These are phyloP conservation scores for Thera britannica DNA, from an alignment of 2,888 invertebrate genomes.

Conservation along the genomic window DNA sequence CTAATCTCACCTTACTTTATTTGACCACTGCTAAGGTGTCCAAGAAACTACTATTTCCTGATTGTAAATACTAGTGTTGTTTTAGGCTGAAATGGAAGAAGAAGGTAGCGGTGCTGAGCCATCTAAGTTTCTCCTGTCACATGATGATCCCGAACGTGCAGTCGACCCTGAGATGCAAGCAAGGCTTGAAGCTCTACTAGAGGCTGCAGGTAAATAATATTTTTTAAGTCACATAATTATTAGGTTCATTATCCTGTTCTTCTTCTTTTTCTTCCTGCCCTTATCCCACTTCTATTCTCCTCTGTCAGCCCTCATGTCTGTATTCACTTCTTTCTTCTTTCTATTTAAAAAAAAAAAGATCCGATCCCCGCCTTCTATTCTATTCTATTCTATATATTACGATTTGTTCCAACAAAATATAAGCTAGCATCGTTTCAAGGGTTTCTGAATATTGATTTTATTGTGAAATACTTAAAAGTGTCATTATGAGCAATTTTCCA, in stretches of 20 bases:
- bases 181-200: slow-evolving; percentile 95
- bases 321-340: too few species aligned
- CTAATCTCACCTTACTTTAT: neutral
- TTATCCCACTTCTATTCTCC: too few species aligned
- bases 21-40: neutral
- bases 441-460: slow-evolving; percentile 27
- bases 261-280: too few species aligned
- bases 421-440: slow-evolving; percentile 16
- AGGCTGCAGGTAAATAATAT: slow-evolving; percentile 89
- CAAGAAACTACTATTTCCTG: neutral
- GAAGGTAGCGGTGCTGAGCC: slow-evolving; percentile 77
- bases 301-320: too few species aligned
- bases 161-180: slow-evolving; percentile 95
- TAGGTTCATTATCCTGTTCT: too few species aligned
- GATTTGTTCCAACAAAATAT: slow-evolving; percentile 8
- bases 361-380: too few species aligned
- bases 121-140: slow-evolving; percentile 81
- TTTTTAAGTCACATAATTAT: too few species aligned
- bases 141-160: slow-evolving; percentile 86
- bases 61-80: slow-evolving; percentile 16
- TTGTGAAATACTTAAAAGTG: slow-evolving; percentile 19
- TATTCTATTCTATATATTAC: too few species aligned
- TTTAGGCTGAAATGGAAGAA: slow-evolving; percentile 82
- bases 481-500: slow-evolving; percentile 21
- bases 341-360: neutral